Base-by-base conservation (phyloP, 2,888 invertebrate genomes). In the Cylloceria caligata region DNA sequence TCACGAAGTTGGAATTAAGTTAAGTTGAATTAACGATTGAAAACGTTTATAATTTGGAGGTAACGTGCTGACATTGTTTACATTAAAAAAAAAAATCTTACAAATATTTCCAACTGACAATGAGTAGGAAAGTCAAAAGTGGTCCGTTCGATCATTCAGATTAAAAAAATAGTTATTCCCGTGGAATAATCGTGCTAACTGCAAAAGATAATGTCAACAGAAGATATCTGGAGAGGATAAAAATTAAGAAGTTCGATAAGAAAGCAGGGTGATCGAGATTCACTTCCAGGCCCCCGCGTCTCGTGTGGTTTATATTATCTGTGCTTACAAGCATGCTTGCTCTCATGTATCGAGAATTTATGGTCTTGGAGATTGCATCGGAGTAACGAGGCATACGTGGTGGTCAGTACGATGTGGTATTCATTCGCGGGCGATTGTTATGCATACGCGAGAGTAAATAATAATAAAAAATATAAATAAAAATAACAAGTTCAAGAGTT, bases 311-410 rank as follows among this genome's bases (percentile, higher is more conserved):
- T 64, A 67, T 55, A 74, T 55, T 57, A 64, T 80, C 57, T 65
- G 64, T 57, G 55, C 42, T 71, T 57, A 75, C 47, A 60, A 60
- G 76, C 75, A 36, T 49, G 42, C 34, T 60, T 5, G 67, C 73
- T n/a, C n/a, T 19, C 67, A 64, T 62, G 52, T 80, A 79, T 68
- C 60, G 34, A 52, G 68, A 80, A 80, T 76, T 76, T 80, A 80
- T 69, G 39, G 57, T 60, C 60, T 19, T 34, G 30, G 27, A 68
- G 60, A 77, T 76, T 68, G 52, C 68, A 64, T 30, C 73, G 72
- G 39, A 62, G 47, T 45, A 49, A 55, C 65, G 57, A 49, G 55
- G 7, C 55, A 64, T 67, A 72, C 47, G 42, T 24, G 45, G 13
- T 60, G 49, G 60, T 27, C 68, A 55, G 69, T 69, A 24, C 71